Evolutionary conservation across 37 sponge, comb jelly and placozoan species (phyloP).

Genomic region (Chondrilla cf. caribensis): DNA sequence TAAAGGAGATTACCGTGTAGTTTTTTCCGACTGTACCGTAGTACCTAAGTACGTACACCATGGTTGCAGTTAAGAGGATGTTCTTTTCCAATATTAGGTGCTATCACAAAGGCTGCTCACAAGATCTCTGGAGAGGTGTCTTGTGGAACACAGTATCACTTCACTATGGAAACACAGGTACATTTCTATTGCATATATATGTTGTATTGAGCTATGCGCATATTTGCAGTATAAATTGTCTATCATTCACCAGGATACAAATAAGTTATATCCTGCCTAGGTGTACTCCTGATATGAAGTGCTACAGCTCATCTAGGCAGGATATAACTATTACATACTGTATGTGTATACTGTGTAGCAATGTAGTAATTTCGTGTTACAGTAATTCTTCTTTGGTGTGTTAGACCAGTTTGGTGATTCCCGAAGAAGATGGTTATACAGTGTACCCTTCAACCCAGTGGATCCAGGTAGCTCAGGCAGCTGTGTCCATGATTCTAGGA

Average conservation of each 20-base stretch:
- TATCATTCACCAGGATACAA: too few relatives aligned
- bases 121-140: slow-evolving; percentile 55
- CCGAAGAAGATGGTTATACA: slow-evolving; percentile 50
- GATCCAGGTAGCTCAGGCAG: slow-evolving; percentile 30
- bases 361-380: too few relatives aligned
- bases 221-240: too few relatives aligned
- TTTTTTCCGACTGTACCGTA: too few relatives aligned
- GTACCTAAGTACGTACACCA: too few relatives aligned
- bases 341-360: too few relatives aligned
- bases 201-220: too few relatives aligned
- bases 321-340: background rate
- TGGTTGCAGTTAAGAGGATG: too few relatives aligned
- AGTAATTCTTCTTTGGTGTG: too few relatives aligned
- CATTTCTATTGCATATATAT: too few relatives aligned
- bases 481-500: slow-evolving; percentile 50
- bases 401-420: slow-evolving; percentile 47
- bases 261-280: background rate
- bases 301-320: background rate
- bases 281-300: background rate
- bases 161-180: slow-evolving; percentile 77
- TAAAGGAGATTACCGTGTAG: too few relatives aligned
- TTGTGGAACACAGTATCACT: slow-evolving; percentile 73
- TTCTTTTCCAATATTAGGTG: slow-evolving; percentile 35
- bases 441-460: slow-evolving; percentile 62
- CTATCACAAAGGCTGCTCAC: slow-evolving; percentile 47